Base-by-base conservation (phyloP, 1,140 invertebrate genomes). In the Aphelenchoides avenae region DNA sequence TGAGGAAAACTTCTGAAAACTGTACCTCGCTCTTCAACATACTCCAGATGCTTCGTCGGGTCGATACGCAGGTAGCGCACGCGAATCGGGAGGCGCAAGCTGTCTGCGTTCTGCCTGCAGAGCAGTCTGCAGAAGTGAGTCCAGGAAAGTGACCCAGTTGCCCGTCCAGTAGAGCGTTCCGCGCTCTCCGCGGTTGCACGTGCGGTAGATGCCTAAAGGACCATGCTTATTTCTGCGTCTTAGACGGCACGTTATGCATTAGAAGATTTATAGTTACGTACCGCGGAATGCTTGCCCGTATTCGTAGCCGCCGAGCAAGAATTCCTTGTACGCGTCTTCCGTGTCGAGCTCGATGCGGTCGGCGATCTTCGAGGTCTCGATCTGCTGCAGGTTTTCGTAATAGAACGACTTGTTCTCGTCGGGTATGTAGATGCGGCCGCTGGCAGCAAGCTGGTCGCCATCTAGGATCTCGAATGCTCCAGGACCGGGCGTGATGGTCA, bases 381-480 rank as follows among this genome's bases (percentile, higher is more conserved):
- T 78, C 30, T 63, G 49, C 13, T 76, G 78, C 11, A 72, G 33
- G 5, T 82, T 65, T 42, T 66, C 51, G 57, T 71, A 64, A 52
- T 73, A 77, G 52, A 70, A 72, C 31, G 51, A 65, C 20, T 53
- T 52, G 36, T 44, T 60, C 41, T 84, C 82, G 59, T 87, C 85
- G 1, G 86, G 84, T 2, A 84, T 76, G 34, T 79, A 83, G 46
- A 92, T 87, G 57, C 79, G 81, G 20, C 89, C 89, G 1, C 84
- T 86, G 0, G 89, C 89, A 5, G 85, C 86, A 13, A 91, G 81
- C 24, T 84, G 83, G 11, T 86, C 89, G 63, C 86, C 85, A 80
- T 95, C 91, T 63, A 86, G 86, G 27, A 98, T 86, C 75, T 95
- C 89, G 82, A 96, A 97, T 40, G 89, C 84, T 6, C 89, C 89